Conservation (phyloP, 1,140 invertebrate species). For the Dendrolimus kikuchii region DNA sequence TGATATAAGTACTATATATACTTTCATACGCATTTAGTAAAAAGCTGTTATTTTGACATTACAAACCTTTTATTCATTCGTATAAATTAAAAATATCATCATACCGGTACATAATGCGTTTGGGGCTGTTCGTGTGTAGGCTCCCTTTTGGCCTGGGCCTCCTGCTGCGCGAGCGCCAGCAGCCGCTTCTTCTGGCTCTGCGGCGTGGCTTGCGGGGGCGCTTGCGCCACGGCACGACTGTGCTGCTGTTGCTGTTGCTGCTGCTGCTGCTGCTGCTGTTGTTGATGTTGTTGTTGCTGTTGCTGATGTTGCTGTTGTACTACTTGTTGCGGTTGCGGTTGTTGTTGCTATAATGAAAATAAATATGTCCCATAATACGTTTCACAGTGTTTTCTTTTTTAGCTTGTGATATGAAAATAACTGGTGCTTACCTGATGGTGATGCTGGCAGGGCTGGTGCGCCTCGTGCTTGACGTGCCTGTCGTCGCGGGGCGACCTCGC, state of each 20-base stretch:
- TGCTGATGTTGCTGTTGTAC: conserved; percentile 6
- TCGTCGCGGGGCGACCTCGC: conserved; percentile 40
- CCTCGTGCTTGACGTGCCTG: conserved; percentile 66
- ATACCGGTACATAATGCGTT: conserved; percentile 3
- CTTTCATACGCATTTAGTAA: too few relatives aligned
- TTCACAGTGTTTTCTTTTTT: neutral
- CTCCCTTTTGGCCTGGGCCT: conserved; percentile 75
- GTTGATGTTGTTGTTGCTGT: conserved; percentile 26
- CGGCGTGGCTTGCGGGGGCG: conserved; percentile 43
- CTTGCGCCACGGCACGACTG: conserved; percentile 13
- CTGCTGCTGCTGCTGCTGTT: conserved; percentile 25
- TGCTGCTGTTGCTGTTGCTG: conserved; percentile 43
- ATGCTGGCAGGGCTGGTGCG: conserved; percentile 44
- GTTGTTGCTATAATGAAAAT: conserved; percentile 13
- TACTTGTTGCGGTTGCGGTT: conserved; percentile 15
- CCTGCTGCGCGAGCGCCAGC: conserved; percentile 86
- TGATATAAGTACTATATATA: too few relatives aligned
- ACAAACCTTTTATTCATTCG: too few relatives aligned
- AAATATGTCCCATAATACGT: conserved; percentile 1
- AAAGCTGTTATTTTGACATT: too few relatives aligned
- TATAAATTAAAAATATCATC: conserved; percentile 3
- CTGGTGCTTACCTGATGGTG: conserved; percentile 31
- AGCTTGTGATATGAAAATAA: neutral
- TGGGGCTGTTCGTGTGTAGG: conserved; percentile 24
- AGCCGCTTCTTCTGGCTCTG: conserved; percentile 88